Percentiles rank a stretch among this genome's conserved stretches.
Conservation (phyloP, 2,888 invertebrate species). For the Pseudococcus jackbeardsleyi region DNA sequence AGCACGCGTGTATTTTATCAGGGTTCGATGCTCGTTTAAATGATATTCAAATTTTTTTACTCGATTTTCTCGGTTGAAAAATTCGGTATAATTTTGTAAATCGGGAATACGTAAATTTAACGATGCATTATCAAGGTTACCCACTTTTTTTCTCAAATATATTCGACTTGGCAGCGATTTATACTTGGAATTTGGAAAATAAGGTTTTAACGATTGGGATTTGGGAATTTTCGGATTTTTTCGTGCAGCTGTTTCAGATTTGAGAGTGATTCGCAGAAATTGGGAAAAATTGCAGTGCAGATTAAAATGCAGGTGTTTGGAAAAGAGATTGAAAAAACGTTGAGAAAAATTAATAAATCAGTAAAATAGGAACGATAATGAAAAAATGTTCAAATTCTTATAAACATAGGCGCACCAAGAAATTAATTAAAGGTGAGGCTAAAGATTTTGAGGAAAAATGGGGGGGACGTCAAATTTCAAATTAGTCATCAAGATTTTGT, state of each 20-base stretch:
- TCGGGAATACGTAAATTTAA: neutral
- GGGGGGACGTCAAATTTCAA: too few relatives aligned
- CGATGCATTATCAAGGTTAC: conserved; percentile 5
- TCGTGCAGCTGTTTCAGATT: neutral
- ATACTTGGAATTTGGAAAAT: neutral
- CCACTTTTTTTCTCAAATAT: neutral
- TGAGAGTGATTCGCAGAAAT: too few relatives aligned
- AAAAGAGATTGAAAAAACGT: too few relatives aligned
- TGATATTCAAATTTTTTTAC: neutral
- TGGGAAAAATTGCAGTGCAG: too few relatives aligned
- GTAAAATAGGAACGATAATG: too few relatives aligned
- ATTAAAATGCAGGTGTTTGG: too few relatives aligned
- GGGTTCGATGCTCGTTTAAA: neutral
- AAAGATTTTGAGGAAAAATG: too few relatives aligned
- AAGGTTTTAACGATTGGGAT: neutral
- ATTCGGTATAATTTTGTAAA: neutral
- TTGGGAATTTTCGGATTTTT: neutral
- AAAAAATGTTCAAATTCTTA: too few relatives aligned
- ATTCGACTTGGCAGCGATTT: neutral
- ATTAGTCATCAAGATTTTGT: too few relatives aligned
- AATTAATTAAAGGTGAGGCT: too few relatives aligned
- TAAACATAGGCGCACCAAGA: too few relatives aligned
- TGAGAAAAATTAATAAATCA: too few relatives aligned
- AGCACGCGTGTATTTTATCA: neutral
- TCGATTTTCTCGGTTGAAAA: neutral